Percentiles rank a stretch among this genome's conserved stretches.
These are phyloP conservation scores for Leuctra nigra DNA, from an alignment of 2,888 invertebrate species.

Conservation along the genomic window DNA sequence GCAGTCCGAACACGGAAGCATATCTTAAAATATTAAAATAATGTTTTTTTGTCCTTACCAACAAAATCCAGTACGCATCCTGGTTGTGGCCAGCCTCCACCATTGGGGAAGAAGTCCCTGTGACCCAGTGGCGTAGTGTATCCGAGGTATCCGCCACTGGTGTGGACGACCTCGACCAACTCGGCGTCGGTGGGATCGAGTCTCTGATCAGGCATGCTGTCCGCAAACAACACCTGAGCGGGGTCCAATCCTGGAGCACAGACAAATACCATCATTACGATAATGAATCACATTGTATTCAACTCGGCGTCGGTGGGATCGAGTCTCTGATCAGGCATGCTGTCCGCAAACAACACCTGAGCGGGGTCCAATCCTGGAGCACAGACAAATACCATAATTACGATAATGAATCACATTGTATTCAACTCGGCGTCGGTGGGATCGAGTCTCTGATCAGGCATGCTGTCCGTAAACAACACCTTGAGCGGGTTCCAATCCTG, in stretches of 20 bases:
- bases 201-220: constrained; percentile 47
- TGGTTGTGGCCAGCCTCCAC: constrained; percentile 47
- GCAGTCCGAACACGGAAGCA: too few species aligned
- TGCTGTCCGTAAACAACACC: constrained; percentile 48
- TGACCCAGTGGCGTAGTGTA: constrained; percentile 51
- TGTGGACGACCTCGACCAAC: constrained; percentile 56
- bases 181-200: constrained; percentile 52
- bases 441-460: constrained; percentile 49
- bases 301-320: too few species aligned
- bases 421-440: constrained; percentile 52
- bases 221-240: constrained; percentile 49
- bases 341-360: too few species aligned
- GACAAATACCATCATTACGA: too few species aligned
- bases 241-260: constrained; percentile 51
- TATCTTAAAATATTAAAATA: too few species aligned
- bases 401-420: too few species aligned
- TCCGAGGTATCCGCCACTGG: constrained; percentile 55
- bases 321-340: too few species aligned
- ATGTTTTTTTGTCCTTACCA: constrained; percentile 38
- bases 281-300: too few species aligned
- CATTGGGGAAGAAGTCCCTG: constrained; percentile 58
- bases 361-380: too few species aligned
- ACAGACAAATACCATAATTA: too few species aligned
- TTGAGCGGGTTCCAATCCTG: too few species aligned
- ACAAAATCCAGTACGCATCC: constrained; percentile 50